phyloP scores from a whole-genome alignment of 2,888 invertebrate genomes.

The Venusia cambrica region DNA sequence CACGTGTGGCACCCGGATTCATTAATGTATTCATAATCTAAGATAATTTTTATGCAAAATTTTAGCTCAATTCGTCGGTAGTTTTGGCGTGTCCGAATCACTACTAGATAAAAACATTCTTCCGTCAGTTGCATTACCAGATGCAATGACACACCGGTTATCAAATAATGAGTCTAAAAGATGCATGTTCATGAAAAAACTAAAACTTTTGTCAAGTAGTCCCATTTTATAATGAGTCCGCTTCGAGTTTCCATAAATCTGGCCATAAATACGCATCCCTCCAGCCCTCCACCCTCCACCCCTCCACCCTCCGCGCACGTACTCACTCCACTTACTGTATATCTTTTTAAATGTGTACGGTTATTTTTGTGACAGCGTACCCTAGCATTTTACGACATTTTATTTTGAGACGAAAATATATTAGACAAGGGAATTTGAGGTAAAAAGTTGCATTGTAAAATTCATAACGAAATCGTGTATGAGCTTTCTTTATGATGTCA shows the following conservation, averaged over 20 bases:
- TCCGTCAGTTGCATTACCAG: too few species aligned
- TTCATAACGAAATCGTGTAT: constrained; percentile 17
- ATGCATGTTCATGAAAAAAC: too few species aligned
- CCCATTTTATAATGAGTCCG: constrained; percentile 22
- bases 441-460: constrained; percentile 19
- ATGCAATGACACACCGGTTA: too few species aligned
- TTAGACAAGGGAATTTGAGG: constrained; percentile 22
- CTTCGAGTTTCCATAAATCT: constrained; percentile 22
- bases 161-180: too few species aligned
- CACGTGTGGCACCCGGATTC: too few species aligned
- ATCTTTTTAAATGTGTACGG: constrained; percentile 70
- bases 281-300: constrained; percentile 2
- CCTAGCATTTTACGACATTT: constrained; percentile 50
- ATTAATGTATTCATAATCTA: too few species aligned
- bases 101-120: too few species aligned
- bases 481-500: constrained; percentile 6
- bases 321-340: constrained; percentile 58
- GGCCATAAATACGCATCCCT: constrained; percentile 9
- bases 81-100: too few species aligned
- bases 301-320: constrained; percentile 43
- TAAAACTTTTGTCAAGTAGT: too few species aligned
- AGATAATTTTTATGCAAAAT: too few species aligned
- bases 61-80: too few species aligned
- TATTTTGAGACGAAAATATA: constrained; percentile 37
- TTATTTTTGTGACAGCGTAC: constrained; percentile 73